Conservation (phyloP, 2,113 vertebrate species). For the Hippocampus comes region DNA sequence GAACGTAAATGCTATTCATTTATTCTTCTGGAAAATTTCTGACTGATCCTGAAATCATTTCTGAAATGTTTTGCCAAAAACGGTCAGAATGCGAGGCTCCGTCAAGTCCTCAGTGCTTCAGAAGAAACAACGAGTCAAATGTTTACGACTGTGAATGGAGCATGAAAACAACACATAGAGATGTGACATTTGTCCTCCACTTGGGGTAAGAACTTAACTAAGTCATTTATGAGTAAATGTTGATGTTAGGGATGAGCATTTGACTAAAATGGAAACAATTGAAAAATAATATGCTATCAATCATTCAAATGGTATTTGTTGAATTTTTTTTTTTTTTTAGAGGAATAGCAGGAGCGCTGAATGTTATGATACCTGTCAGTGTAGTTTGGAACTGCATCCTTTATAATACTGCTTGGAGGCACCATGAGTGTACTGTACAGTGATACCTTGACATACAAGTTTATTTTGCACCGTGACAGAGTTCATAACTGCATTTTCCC, state of each 20-base stretch:
- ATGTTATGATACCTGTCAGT: neutral
- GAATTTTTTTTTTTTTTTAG: no score
- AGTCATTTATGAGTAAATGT: neutral
- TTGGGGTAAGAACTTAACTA: slow-evolving; percentile 46
- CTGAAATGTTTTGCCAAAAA: slow-evolving; percentile 5
- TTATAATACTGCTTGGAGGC: no score
- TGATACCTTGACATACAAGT: no score
- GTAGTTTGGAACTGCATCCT: no score
- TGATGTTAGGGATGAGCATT: neutral
- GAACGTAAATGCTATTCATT: neutral
- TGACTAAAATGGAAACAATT: neutral
- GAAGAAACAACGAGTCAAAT: neutral
- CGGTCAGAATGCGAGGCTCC: slow-evolving; percentile 44
- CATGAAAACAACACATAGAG: slow-evolving; percentile 2
- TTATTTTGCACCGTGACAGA: no score
- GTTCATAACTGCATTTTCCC: no score
- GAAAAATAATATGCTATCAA: neutral
- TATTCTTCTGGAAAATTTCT: neutral
- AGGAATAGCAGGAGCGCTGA: no score
- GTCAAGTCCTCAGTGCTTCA: slow-evolving; percentile 64
- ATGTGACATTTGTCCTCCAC: slow-evolving; percentile 43
- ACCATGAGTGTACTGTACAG: no score
- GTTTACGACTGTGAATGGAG: slow-evolving; percentile 67
- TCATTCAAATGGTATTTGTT: neutral
- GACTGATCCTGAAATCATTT: neutral